Evolutionary conservation across 2,113 vertebrate species (phyloP).

Genomic region (Bujurquina vittata): DNA sequence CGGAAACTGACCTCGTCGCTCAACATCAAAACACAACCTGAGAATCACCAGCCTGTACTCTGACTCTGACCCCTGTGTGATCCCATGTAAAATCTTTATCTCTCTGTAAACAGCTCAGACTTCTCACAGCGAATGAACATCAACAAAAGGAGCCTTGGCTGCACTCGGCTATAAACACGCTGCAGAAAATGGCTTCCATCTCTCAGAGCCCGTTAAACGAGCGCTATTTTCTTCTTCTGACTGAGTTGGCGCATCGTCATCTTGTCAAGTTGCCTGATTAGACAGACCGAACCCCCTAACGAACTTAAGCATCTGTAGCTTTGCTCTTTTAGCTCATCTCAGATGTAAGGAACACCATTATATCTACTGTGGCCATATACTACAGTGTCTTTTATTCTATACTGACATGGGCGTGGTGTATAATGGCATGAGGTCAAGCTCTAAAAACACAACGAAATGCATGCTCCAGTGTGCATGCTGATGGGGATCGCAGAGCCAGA

Average conservation of each 20-base stretch:
- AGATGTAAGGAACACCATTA: neutral
- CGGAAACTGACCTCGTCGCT: neutral
- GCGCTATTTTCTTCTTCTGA: slow-evolving; percentile 14
- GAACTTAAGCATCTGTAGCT: slow-evolving; percentile 13
- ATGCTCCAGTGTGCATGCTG: neutral
- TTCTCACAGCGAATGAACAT: slow-evolving; percentile 54
- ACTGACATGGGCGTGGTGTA: neutral
- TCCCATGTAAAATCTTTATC: slow-evolving; percentile 42
- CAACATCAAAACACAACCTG: slow-evolving; percentile 14
- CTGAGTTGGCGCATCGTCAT: slow-evolving; percentile 6
- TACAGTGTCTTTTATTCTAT: neutral
- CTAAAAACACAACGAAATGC: slow-evolving; percentile 5
- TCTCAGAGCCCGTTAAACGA: slow-evolving; percentile 28
- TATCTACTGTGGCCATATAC: neutral
- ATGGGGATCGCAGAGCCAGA: neutral
- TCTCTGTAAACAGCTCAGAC: slow-evolving; percentile 51
- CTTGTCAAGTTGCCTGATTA: neutral
- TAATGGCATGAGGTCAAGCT: neutral
- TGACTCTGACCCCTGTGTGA: slow-evolving; percentile 31
- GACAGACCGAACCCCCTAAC: neutral
- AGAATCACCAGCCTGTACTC: slow-evolving; percentile 14
- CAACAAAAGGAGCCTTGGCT: slow-evolving; percentile 55
- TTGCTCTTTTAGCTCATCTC: neutral
- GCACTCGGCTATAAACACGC: slow-evolving; percentile 43
- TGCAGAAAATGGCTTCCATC: slow-evolving; percentile 48